Percentiles rank a stretch among this genome's conserved stretches.
Conservation (phyloP, 2,888 invertebrate species). For the Brenthis ino region DNA sequence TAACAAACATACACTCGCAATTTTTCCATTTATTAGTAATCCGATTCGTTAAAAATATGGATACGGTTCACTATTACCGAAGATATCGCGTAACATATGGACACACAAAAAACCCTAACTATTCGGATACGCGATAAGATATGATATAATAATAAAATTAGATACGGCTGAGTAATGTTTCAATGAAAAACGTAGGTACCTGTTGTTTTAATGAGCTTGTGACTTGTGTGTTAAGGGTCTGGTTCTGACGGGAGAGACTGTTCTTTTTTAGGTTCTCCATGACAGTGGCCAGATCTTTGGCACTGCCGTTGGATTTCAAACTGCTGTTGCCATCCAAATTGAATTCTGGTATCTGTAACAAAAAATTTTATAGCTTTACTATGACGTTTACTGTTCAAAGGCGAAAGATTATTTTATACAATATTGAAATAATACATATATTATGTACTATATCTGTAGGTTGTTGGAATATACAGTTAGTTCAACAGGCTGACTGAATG, state of each 20-base stretch:
- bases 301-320: slow-evolving; percentile 76
- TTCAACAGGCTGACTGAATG: too few species aligned
- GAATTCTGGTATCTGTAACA: slow-evolving; percentile 81
- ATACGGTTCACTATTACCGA: too few species aligned
- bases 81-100: too few species aligned
- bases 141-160: neutral
- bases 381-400: too few species aligned
- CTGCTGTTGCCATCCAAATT: slow-evolving; percentile 82
- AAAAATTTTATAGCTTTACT: slow-evolving; percentile 31
- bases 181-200: slow-evolving; percentile 51
- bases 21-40: too few species aligned
- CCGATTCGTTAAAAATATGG: too few species aligned
- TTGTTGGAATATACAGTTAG: too few species aligned
- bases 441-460: too few species aligned
- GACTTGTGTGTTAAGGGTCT: slow-evolving; percentile 77
- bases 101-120: neutral
- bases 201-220: slow-evolving; percentile 81
- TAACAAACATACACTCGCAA: too few species aligned
- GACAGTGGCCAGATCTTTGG: slow-evolving; percentile 85
- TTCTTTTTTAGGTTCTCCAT: slow-evolving; percentile 89
- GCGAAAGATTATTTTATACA: too few species aligned
- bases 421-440: too few species aligned
- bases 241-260: slow-evolving; percentile 76
- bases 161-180: neutral
- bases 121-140: neutral